Evolutionary conservation across 2,888 invertebrate genomes (phyloP).

Genomic region (Philaethria dido): DNA sequence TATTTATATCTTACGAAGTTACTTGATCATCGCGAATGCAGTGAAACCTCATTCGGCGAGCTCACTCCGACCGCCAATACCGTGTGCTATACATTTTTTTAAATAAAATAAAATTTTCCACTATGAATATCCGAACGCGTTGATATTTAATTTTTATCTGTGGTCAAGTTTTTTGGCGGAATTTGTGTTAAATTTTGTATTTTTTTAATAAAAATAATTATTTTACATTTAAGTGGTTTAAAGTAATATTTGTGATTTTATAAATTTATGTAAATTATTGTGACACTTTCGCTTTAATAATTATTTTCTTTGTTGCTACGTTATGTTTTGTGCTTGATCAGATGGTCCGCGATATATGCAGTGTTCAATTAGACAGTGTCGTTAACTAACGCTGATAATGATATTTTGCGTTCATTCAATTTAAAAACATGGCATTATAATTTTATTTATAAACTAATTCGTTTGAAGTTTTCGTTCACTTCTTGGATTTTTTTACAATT

Average conservation of each 20-base stretch:
- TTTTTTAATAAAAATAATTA: not conserved
- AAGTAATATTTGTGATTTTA: not conserved
- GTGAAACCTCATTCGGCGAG: constrained; percentile 34
- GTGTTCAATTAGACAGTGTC: constrained; percentile 20
- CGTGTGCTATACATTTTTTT: constrained; percentile 1
- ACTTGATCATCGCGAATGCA: constrained; percentile 26
- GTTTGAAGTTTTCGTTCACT: not conserved
- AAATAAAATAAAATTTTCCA: not conserved
- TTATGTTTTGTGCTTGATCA: constrained; percentile 16
- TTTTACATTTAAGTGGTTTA: not conserved
- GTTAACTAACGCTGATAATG: constrained; percentile 15
- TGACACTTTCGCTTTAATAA: not conserved
- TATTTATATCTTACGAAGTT: constrained; percentile 30
- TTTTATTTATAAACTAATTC: not conserved
- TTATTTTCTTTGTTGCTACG: constrained; percentile 7
- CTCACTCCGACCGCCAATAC: constrained; percentile 11
- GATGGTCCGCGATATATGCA: not conserved
- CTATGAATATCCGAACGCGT: constrained; percentile 21
- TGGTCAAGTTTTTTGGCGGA: constrained; percentile 9
- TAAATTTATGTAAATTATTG: not conserved
- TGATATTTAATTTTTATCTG: constrained; percentile 12
- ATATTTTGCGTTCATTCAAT: not conserved
- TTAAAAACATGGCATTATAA: not conserved
- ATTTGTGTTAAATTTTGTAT: not conserved
- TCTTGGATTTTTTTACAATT: not conserved